Conservation (phyloP, 92 coral and sea anemone species). For the Bergia puertoricense region DNA sequence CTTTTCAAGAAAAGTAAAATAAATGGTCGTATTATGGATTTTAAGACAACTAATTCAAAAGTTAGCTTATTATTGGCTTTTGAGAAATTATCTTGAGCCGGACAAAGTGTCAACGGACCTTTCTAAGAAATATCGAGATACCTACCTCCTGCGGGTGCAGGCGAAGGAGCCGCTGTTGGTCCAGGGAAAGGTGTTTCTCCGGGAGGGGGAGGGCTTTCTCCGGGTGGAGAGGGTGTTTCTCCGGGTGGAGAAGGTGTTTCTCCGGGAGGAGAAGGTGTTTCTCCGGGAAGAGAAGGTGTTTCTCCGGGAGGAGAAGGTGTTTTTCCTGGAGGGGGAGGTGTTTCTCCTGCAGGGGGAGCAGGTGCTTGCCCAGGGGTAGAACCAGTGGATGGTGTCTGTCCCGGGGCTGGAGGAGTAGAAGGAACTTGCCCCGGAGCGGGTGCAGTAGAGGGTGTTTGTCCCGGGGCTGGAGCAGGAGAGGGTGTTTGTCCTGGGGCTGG, state of each 20-base stretch:
- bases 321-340: slow-evolving; percentile 30
- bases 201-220: too few relatives aligned
- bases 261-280: background rate
- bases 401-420: background rate
- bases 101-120: background rate
- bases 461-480: slow-evolving; percentile 17
- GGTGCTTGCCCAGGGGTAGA: slow-evolving; percentile 20
- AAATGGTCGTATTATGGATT: too few relatives aligned
- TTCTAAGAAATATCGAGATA: background rate
- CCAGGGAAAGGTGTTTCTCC: background rate
- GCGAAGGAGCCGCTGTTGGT: slow-evolving; percentile 5
- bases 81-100: background rate
- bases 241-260: background rate
- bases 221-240: background rate
- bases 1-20: too few relatives aligned
- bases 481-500: slow-evolving; percentile 26
- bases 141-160: slow-evolving; percentile 15
- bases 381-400: slow-evolving; percentile 7
- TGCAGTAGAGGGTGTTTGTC: slow-evolving; percentile 26
- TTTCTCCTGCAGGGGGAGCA: slow-evolving; percentile 1
- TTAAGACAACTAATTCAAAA: too few relatives aligned
- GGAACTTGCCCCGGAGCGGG: slow-evolving; percentile 32
- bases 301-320: background rate
- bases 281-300: background rate
- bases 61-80: too few relatives aligned